These are phyloP conservation scores for Bhutanitis thaidina DNA, from an alignment of 2,888 invertebrate genomes.

Conservation along the genomic window DNA sequence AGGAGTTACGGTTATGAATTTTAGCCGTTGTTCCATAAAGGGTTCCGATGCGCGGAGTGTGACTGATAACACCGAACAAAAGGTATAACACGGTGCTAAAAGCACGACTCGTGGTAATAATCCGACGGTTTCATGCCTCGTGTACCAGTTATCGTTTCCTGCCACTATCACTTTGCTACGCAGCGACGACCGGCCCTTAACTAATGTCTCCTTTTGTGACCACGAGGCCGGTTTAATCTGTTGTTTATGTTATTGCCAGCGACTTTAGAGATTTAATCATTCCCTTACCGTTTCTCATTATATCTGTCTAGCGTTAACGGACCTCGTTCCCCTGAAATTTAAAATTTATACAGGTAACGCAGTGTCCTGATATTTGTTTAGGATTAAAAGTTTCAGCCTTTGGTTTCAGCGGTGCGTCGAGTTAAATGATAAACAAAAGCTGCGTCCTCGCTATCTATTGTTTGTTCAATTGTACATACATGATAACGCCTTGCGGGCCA, in stretches of 20 bases:
- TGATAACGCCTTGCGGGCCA: slow-evolving; percentile 59
- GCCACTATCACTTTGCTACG: slow-evolving; percentile 65
- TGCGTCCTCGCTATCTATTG: slow-evolving; percentile 63
- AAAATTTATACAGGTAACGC: slow-evolving; percentile 47
- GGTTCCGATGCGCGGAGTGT: slow-evolving; percentile 31
- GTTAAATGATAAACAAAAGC: slow-evolving; percentile 71
- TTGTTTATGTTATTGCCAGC: slow-evolving; percentile 75
- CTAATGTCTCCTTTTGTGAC: slow-evolving; percentile 77
- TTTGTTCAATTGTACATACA: slow-evolving; percentile 71
- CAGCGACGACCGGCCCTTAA: slow-evolving; percentile 55
- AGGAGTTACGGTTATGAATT: slow-evolving; percentile 26
- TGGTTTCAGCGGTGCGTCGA: slow-evolving; percentile 60
- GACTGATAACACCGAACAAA: slow-evolving; percentile 42
- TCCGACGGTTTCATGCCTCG: slow-evolving; percentile 38
- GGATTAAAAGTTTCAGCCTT: slow-evolving; percentile 75
- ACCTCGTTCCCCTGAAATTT: slow-evolving; percentile 43
- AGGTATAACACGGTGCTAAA: slow-evolving; percentile 32
- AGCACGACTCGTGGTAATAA: slow-evolving; percentile 36
- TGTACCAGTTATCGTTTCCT: slow-evolving; percentile 69
- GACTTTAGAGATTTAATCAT: slow-evolving; percentile 69
- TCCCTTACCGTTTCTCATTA: slow-evolving; percentile 72
- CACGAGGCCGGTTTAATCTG: slow-evolving; percentile 68
- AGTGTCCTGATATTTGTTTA: slow-evolving; percentile 64
- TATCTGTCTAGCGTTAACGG: slow-evolving; percentile 49
- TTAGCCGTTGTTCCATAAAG: slow-evolving; percentile 26